These are phyloP conservation scores for Macrobrachium nipponense DNA, from an alignment of 1,140 invertebrate genomes.

Conservation along the genomic window DNA sequence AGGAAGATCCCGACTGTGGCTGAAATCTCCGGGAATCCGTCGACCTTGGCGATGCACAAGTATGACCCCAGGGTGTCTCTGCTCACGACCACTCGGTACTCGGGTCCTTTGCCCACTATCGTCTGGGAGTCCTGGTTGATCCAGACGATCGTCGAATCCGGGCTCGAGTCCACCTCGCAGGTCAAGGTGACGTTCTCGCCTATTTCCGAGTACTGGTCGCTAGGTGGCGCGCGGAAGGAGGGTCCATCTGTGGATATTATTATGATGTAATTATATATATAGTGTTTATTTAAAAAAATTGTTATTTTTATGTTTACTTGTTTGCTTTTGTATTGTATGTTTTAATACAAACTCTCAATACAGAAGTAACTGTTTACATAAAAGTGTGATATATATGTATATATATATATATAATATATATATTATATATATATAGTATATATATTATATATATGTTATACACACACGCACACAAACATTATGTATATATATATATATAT, in stretches of 20 bases:
- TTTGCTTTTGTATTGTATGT: too few species aligned
- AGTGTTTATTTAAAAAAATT: background rate
- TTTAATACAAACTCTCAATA: too few species aligned
- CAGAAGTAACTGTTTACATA: background rate
- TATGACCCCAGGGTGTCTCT: slow-evolving; percentile 85
- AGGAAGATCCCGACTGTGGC: slow-evolving; percentile 64
- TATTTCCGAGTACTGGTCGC: slow-evolving; percentile 68
- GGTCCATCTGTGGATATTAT: slow-evolving; percentile 68
- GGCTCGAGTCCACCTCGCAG: slow-evolving; percentile 71
- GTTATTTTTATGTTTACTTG: background rate
- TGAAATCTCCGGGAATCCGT: slow-evolving; percentile 80
- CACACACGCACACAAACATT: background rate
- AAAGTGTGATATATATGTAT: background rate
- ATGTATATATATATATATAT: slow-evolving; percentile 17
- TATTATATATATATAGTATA: slow-evolving; percentile 11
- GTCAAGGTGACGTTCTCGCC: slow-evolving; percentile 67
- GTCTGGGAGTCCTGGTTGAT: slow-evolving; percentile 60
- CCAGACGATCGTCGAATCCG: slow-evolving; percentile 70
- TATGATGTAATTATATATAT: background rate
- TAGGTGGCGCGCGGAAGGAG: slow-evolving; percentile 67
- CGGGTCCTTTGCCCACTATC: slow-evolving; percentile 61
- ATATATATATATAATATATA: slow-evolving; percentile 8
- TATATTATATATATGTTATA: slow-evolving; percentile 14
- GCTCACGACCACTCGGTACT: slow-evolving; percentile 72
- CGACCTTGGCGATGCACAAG: slow-evolving; percentile 85